phyloP scores from a whole-genome alignment of 2,888 invertebrate genomes.

The Bellardia pandia region DNA sequence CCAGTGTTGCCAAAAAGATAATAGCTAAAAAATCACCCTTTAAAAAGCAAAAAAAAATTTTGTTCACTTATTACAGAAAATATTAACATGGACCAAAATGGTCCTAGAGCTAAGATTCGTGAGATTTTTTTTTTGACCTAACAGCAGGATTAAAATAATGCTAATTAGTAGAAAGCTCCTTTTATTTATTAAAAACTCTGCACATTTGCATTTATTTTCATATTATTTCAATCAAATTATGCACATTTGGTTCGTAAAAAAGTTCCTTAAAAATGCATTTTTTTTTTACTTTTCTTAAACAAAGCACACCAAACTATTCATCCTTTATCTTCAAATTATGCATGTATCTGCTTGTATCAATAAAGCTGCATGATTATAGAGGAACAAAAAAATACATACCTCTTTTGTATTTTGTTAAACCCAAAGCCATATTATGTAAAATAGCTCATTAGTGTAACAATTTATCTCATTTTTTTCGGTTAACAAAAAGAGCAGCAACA shows the following conservation, averaged over 20 bases:
- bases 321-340: slow-evolving; percentile 41
- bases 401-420: slow-evolving; percentile 18
- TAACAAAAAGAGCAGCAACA: slow-evolving; percentile 37
- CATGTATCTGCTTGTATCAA: slow-evolving; percentile 51
- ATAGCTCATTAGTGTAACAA: slow-evolving; percentile 73
- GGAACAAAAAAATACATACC: background rate
- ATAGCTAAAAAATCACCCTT: too few relatives aligned
- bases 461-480: slow-evolving; percentile 64
- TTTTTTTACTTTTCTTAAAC: background rate
- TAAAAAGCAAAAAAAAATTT: too few relatives aligned
- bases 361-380: slow-evolving; percentile 42
- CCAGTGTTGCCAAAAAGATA: too few relatives aligned
- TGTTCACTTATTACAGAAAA: too few relatives aligned
- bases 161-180: background rate
- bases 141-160: too few relatives aligned
- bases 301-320: background rate
- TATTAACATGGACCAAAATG: too few relatives aligned
- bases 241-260: background rate
- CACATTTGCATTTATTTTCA: background rate
- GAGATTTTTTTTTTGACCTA: too few relatives aligned
- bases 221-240: slow-evolving; percentile 1
- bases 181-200: background rate
- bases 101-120: too few relatives aligned
- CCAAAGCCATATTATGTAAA: slow-evolving; percentile 70
- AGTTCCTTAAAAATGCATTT: background rate